A percentile compares a stretch with the other conserved stretches of the same genome.
These are phyloP conservation scores for Cyrtodaria siliqua DNA, from an alignment of 2,888 invertebrate genomes.

Conservation along the genomic window DNA sequence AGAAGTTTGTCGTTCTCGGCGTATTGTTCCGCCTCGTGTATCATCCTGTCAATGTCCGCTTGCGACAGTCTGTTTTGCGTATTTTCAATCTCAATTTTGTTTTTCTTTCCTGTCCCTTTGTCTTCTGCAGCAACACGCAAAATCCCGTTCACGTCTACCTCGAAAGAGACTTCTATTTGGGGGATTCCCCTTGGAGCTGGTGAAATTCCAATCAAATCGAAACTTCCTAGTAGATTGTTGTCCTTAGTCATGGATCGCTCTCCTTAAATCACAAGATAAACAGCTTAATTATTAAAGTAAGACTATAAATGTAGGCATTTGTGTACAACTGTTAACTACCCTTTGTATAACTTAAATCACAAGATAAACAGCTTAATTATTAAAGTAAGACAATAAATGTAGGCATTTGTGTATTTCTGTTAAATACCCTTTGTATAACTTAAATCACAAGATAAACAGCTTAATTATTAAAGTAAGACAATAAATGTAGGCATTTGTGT, in stretches of 20 bases:
- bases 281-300: neutral
- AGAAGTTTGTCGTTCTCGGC: constrained; percentile 98
- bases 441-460: no score
- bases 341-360: no score
- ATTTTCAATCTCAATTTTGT: constrained; percentile 99
- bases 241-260: constrained; percentile 99
- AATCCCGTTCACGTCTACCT: constrained; percentile 87
- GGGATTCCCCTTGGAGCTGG: constrained; percentile 89
- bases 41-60: constrained; percentile 99
- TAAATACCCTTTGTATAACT: no score
- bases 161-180: constrained; percentile 87
- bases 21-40: constrained; percentile 99
- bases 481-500: no score
- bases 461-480: no score
- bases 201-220: constrained; percentile 98
- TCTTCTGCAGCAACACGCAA: constrained; percentile 95
- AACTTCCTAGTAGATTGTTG: constrained; percentile 99
- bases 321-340: no score
- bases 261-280: constrained; percentile 89
- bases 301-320: neutral
- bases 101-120: constrained; percentile 99
- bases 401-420: no score
- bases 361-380: neutral
- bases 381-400: neutral
- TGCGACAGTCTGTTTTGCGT: constrained; percentile 98